Evolutionary conservation across 2,888 invertebrate species (phyloP).

Genomic region (Zootermopsis nevadensis): DNA sequence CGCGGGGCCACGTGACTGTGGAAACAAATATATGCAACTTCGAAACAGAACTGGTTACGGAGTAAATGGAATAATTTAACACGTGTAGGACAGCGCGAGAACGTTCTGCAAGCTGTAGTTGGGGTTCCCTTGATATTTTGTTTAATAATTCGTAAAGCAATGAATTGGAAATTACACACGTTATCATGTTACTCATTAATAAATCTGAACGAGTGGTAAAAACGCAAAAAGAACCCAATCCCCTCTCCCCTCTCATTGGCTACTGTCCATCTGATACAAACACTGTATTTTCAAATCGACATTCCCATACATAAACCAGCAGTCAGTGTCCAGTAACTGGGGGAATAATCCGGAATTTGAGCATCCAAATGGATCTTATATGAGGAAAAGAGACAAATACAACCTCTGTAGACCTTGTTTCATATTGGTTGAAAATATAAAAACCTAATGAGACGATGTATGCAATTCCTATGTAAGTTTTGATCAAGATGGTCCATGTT

Average conservation of each 20-base stretch:
- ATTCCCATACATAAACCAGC: background rate
- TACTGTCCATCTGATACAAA: background rate
- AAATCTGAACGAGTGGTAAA: background rate
- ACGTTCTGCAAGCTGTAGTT: background rate
- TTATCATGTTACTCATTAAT: background rate
- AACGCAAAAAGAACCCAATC: background rate
- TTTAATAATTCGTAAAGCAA: conserved; percentile 35
- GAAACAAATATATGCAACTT: conserved; percentile 9
- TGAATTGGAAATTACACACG: conserved; percentile 36
- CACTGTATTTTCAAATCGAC: background rate
- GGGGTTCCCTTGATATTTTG: conserved; percentile 5
- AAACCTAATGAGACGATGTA: too few relatives aligned
- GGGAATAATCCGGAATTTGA: background rate
- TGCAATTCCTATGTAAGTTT: too few relatives aligned
- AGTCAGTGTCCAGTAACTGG: background rate
- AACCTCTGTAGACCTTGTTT: too few relatives aligned
- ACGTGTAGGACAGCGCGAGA: background rate
- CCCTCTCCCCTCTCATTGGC: background rate
- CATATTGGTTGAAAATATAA: too few relatives aligned
- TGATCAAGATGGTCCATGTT: too few relatives aligned
- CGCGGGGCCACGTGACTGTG: background rate
- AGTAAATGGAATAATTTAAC: conserved; percentile 45
- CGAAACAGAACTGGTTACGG: conserved; percentile 38
- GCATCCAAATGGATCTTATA: too few relatives aligned
- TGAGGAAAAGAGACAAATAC: too few relatives aligned